phyloP scores from a whole-genome alignment of 2,888 invertebrate species.

The Thymelicus acteon region DNA sequence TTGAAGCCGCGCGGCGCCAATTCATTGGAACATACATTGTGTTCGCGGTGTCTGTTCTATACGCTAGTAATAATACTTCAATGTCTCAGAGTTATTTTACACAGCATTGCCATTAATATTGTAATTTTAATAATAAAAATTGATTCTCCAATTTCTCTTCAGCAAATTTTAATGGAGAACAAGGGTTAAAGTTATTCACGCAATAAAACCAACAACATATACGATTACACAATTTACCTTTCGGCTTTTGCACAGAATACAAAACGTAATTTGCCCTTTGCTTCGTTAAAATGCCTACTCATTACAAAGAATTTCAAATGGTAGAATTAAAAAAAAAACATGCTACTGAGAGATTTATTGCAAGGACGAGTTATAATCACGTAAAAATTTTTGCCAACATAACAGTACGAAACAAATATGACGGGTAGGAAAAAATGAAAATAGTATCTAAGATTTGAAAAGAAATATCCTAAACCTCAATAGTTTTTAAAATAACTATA shows the following conservation, averaged over 20 bases:
- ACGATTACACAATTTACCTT: neutral
- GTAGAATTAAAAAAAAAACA: neutral
- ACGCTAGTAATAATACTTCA: no score
- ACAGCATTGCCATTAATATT: no score
- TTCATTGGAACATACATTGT: no score
- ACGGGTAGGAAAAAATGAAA: no score
- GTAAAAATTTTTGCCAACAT: no score
- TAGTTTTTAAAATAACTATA: no score
- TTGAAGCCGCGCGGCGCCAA: no score
- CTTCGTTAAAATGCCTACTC: neutral
- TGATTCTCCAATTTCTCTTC: neutral
- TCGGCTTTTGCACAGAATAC: neutral
- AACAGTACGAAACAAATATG: no score
- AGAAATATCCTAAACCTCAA: neutral
- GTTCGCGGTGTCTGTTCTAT: no score
- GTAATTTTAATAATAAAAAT: neutral
- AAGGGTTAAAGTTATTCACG: neutral
- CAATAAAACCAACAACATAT: neutral
- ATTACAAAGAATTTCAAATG: neutral
- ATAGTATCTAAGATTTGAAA: no score
- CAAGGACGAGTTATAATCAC: neutral
- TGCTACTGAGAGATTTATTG: conserved; percentile 1
- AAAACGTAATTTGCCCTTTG: neutral
- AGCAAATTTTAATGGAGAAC: neutral
- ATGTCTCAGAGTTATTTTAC: no score